phyloP scores from a whole-genome alignment of 53 echinoderm and acorn worm genomes.

The Holothuria leucospilota region DNA sequence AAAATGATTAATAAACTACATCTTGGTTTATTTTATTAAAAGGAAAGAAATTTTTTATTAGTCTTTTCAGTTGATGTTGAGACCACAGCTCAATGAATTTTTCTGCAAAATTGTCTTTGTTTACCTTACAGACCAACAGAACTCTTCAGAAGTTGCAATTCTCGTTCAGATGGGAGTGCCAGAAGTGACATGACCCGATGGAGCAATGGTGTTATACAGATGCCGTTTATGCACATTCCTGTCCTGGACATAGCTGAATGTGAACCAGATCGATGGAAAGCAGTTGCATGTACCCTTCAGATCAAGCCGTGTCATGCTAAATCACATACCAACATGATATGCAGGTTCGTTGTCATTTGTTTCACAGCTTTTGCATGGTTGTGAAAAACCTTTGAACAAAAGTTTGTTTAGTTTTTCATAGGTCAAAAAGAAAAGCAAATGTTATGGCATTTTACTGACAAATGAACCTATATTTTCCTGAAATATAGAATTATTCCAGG shows the following conservation, averaged over 20 bases:
- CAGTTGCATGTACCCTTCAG: conserved; percentile 94
- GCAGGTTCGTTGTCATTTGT: conserved; percentile 76
- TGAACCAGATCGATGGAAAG: conserved; percentile 96
- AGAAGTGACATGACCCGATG: conserved; percentile 81
- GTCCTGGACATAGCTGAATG: conserved; percentile 93
- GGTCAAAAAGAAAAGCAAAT: too few relatives aligned
- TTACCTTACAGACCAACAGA: conserved; percentile 79
- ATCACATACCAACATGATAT: conserved; percentile 97
- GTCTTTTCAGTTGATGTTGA: too few relatives aligned
- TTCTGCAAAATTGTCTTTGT: neutral
- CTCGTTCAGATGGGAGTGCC: conserved; percentile 82
- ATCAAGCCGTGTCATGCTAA: conserved; percentile 93
- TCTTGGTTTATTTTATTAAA: too few relatives aligned
- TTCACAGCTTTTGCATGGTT: neutral
- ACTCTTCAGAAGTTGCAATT: conserved; percentile 82
- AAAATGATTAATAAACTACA: too few relatives aligned
- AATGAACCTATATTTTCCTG: too few relatives aligned
- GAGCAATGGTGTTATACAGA: conserved; percentile 84
- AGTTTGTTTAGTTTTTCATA: neutral
- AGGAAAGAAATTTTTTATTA: too few relatives aligned
- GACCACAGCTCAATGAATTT: neutral
- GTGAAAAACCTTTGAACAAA: neutral
- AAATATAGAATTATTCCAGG: too few relatives aligned
- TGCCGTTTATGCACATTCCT: conserved; percentile 87
- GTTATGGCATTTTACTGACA: too few relatives aligned